Evolutionary conservation across 2,888 invertebrate species (phyloP).

Genomic region (Gisinianus flammeolus): DNA sequence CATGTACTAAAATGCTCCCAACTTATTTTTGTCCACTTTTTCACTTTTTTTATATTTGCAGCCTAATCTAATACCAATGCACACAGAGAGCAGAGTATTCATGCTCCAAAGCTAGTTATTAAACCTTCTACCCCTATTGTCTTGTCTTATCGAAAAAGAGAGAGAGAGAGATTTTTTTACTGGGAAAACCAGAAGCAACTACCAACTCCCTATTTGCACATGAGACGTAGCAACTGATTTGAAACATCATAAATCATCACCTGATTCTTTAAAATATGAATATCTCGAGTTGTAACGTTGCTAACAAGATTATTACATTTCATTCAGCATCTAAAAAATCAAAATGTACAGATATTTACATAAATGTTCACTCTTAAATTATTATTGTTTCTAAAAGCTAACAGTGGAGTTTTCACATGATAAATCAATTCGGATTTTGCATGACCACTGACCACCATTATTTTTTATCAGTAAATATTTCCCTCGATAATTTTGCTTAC

Average conservation of each 20-base stretch:
- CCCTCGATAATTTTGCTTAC: no score
- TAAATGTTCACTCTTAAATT: not conserved
- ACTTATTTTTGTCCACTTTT: conserved; percentile 23
- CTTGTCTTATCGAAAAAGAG: not conserved
- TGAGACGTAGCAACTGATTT: not conserved
- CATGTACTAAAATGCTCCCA: conserved; percentile 8
- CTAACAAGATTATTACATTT: not conserved
- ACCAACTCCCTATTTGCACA: not conserved
- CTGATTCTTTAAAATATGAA: not conserved
- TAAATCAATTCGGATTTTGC: no score
- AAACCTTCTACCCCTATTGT: not conserved
- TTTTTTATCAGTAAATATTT: no score
- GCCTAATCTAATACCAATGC: not conserved
- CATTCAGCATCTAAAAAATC: not conserved
- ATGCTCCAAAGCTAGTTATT: not conserved
- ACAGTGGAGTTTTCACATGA: no score
- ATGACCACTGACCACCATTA: no score
- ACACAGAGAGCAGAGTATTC: not conserved
- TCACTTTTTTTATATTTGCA: not conserved
- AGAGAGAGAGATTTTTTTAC: not conserved
- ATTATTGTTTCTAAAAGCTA: not conserved
- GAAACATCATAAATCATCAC: conserved; percentile 6
- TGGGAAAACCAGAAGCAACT: not conserved
- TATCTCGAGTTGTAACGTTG: not conserved
- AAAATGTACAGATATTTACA: not conserved